Percentiles rank a stretch among this genome's conserved stretches.
These are phyloP conservation scores for Siniperca scherzeri DNA, from an alignment of 2,797 vertebrate genomes.

Conservation along the genomic window DNA sequence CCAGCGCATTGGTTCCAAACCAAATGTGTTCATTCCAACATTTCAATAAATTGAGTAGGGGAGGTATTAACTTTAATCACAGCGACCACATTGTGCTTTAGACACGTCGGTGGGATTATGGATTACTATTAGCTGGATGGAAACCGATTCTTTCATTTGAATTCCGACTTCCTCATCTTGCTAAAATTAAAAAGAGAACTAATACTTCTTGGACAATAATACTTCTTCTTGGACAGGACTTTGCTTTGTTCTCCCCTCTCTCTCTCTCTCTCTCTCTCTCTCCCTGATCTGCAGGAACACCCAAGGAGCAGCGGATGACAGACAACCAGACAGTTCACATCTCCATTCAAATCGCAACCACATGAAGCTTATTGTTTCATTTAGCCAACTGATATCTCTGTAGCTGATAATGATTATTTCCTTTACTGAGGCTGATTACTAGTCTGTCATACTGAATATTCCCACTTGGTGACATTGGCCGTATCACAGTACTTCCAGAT, in stretches of 20 bases:
- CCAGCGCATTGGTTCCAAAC: conserved; percentile 83
- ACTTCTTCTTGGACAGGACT: conserved; percentile 87
- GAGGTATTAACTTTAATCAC: conserved; percentile 91
- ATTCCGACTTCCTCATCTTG: conserved; percentile 87
- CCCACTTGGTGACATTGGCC: conserved; percentile 39
- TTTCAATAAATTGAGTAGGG: conserved; percentile 90
- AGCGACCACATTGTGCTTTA: conserved; percentile 90
- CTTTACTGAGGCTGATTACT: conserved; percentile 44
- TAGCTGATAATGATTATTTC: conserved; percentile 52
- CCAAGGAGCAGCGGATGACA: conserved; percentile 72
- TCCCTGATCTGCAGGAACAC: conserved; percentile 79
- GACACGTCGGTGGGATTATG: conserved; percentile 90
- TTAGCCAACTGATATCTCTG: conserved; percentile 62
- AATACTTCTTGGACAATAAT: conserved; percentile 89
- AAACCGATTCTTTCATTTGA: conserved; percentile 91
- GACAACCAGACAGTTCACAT: conserved; percentile 71
- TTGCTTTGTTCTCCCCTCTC: conserved; percentile 61
- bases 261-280: conserved; percentile 22
- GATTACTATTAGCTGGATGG: conserved; percentile 92
- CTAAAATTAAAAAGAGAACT: conserved; percentile 90
- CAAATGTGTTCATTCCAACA: conserved; percentile 89
- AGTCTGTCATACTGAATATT: conserved; percentile 54
- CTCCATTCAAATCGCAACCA: conserved; percentile 62
- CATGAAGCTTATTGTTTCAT: conserved; percentile 66
- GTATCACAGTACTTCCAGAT: conserved; percentile 33